Evolutionary conservation across 2,797 vertebrate genomes (phyloP).

Genomic region (Merluccius polli): DNA sequence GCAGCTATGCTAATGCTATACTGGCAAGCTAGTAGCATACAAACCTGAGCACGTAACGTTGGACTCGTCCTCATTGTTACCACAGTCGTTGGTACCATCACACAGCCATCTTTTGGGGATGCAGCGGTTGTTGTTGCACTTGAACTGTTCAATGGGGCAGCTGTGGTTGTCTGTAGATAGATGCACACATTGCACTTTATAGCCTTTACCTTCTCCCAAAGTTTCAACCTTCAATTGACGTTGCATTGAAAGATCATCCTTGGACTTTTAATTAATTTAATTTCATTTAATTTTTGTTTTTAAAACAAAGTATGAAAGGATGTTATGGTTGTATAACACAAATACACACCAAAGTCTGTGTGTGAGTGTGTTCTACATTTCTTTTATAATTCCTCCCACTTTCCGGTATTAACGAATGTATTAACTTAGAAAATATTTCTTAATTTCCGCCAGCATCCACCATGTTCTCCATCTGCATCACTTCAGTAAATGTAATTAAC

Average conservation of each 20-base stretch:
- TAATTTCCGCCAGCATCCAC: background rate
- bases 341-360: background rate
- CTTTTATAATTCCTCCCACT: background rate
- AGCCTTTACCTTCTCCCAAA: background rate
- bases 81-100: conserved; percentile 92
- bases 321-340: background rate
- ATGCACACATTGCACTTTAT: background rate
- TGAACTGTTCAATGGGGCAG: conserved; percentile 90
- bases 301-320: background rate
- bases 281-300: background rate
- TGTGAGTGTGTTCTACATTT: background rate
- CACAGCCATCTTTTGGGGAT: conserved; percentile 96
- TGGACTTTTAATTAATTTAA: background rate
- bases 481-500: conserved; percentile 36
- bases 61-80: conserved; percentile 88
- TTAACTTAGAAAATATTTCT: background rate
- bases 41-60: conserved; percentile 90
- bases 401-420: background rate
- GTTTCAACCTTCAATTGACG: background rate
- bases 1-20: background rate
- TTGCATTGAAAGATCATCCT: background rate
- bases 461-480: conserved; percentile 3
- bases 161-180: conserved; percentile 80
- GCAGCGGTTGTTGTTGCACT: conserved; percentile 92
- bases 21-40: background rate